These are phyloP conservation scores for Tridacna gigas DNA, from an alignment of 2,888 invertebrate species.

Conservation along the genomic window DNA sequence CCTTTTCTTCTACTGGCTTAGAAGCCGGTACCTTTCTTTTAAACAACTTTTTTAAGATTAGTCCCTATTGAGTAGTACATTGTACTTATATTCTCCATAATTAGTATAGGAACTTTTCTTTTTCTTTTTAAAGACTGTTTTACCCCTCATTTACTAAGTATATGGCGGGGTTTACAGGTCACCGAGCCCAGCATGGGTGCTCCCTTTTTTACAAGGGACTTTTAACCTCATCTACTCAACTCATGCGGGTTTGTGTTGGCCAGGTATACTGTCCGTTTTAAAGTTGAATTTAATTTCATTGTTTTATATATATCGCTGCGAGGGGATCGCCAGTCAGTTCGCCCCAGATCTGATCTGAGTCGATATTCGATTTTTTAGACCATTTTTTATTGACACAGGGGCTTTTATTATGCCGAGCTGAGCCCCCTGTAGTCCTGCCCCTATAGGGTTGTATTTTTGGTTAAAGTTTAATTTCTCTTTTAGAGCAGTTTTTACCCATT, in stretches of 20 bases:
- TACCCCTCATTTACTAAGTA: background rate
- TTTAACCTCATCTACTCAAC: no score
- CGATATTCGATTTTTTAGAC: constrained; percentile 1
- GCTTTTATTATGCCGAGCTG: background rate
- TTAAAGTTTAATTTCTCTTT: background rate
- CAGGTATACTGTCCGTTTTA: background rate
- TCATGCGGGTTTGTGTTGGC: background rate
- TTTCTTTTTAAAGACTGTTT: no score
- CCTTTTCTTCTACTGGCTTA: background rate
- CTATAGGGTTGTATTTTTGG: background rate
- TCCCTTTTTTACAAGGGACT: background rate
- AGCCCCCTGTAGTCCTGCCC: background rate
- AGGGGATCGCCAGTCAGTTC: background rate
- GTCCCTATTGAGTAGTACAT: background rate
- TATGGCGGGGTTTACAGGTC: background rate
- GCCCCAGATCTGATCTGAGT: background rate
- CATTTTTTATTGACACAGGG: background rate
- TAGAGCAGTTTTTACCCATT: background rate
- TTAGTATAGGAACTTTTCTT: no score
- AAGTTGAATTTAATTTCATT: background rate
- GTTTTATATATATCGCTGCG: background rate
- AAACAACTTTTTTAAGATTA: background rate
- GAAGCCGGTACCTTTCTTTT: background rate
- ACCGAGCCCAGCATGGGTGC: background rate
- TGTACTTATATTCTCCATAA: no score